Conservation (phyloP, 1,140 invertebrate genomes). For the Camponotus floridanus region DNA sequence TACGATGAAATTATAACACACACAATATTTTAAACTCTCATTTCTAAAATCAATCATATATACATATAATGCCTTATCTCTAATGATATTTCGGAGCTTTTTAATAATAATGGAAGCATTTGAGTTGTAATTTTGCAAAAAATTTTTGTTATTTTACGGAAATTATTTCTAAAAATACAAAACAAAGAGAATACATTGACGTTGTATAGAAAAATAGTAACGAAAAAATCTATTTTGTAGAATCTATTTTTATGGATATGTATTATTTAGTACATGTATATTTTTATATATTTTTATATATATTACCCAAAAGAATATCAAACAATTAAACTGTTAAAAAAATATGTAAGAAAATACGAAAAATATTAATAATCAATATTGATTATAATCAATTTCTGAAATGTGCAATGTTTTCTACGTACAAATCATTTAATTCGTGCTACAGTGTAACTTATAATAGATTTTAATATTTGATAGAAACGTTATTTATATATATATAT, state of each 20-base stretch:
- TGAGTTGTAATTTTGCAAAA: background rate
- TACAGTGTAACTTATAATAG: no score
- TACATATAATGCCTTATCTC: background rate
- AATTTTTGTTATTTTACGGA: slow-evolving; percentile 11
- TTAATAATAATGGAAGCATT: background rate
- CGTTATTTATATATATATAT: no score
- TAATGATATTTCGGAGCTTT: background rate
- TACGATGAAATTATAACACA: background rate
- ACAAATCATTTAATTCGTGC: no score
- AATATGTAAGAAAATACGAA: background rate
- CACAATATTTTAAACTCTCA: slow-evolving; percentile 4
- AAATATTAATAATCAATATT: background rate
- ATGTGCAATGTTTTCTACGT: background rate
- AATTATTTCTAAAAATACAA: background rate
- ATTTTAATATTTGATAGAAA: no score
- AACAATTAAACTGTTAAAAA: background rate
- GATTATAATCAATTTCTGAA: background rate
- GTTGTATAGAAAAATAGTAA: background rate
- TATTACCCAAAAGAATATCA: background rate
- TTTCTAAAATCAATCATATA: background rate
- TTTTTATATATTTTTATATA: background rate
- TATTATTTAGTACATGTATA: background rate
- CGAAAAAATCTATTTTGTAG: background rate
- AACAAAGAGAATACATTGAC: background rate
- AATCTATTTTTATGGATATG: background rate